Conservation (phyloP, 2,797 vertebrate species). For the Eulemur albifrons region DNA sequence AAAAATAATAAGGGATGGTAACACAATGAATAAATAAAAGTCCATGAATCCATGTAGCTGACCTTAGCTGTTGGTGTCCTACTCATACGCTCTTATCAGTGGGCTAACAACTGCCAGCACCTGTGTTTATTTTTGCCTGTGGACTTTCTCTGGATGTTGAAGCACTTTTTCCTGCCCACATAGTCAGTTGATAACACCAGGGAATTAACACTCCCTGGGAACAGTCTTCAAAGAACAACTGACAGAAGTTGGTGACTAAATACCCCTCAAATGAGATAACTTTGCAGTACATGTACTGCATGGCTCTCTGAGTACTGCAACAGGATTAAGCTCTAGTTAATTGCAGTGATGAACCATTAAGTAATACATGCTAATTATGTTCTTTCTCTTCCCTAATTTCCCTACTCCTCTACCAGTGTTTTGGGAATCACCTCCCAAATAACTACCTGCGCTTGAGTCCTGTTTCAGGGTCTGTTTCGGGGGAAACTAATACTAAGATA, state of each 20-base stretch:
- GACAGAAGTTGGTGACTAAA: background rate
- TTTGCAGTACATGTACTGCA: background rate
- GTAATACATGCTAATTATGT: background rate
- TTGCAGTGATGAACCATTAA: background rate
- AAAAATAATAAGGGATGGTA: constrained; percentile 22
- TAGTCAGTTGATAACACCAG: background rate
- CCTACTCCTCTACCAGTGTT: background rate
- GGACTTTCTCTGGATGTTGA: background rate
- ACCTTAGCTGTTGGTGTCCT: background rate
- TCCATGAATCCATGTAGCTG: background rate
- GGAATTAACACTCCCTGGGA: background rate
- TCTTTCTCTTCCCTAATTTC: constrained; percentile 14
- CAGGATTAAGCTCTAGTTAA: background rate
- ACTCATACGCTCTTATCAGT: background rate
- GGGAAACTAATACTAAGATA: background rate
- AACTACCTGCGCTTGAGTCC: background rate
- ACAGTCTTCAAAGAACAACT: background rate
- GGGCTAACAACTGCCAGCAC: background rate
- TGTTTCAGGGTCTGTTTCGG: background rate
- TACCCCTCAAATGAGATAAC: background rate
- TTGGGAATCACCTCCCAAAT: background rate
- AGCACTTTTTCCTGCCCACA: background rate
- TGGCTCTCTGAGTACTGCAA: background rate
- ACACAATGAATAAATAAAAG: background rate
- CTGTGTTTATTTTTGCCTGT: background rate